Conservation (phyloP, 2,113 vertebrate genomes). For the Sinocyclocheilus rhinocerous region DNA sequence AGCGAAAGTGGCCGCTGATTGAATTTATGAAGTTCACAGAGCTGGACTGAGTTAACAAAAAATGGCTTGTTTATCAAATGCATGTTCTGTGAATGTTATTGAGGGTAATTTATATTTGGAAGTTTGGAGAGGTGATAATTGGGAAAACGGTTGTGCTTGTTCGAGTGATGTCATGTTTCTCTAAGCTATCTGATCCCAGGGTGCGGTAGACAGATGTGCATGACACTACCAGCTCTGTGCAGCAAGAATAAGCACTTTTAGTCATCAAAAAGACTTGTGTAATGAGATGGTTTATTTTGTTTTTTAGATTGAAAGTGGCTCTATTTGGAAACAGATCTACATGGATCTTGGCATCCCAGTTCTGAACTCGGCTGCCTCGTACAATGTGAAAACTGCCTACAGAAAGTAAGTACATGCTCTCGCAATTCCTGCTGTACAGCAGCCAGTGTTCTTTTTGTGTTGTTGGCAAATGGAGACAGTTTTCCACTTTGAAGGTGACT, state of each 20-base stretch:
- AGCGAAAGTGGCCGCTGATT: conserved; percentile 2
- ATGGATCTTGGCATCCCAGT: conserved; percentile 98
- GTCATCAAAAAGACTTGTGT: not conserved
- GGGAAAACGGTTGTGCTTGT: conserved; percentile 30
- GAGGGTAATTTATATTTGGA: not conserved
- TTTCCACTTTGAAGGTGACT: not conserved
- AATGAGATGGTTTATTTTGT: conserved; percentile 31
- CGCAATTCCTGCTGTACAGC: conserved; percentile 19
- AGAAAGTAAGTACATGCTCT: conserved; percentile 85
- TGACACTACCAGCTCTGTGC: not conserved
- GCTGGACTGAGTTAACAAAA: not conserved
- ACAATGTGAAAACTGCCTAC: conserved; percentile 99
- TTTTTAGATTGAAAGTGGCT: conserved; percentile 93
- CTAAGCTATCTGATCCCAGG: conserved; percentile 48
- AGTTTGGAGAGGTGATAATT: conserved; percentile 20
- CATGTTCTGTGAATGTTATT: not conserved
- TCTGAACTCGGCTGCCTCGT: conserved; percentile 97
- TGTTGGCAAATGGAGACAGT: not conserved
- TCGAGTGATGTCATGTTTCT: conserved; percentile 47
- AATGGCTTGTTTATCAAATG: not conserved
- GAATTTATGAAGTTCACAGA: not conserved
- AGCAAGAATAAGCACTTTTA: not conserved
- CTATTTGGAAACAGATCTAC: conserved; percentile 99
- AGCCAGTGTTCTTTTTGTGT: conserved; percentile 2
- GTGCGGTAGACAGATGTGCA: not conserved